These are phyloP conservation scores for Bathynomus jamesi DNA, from an alignment of 1,140 invertebrate genomes.

Conservation along the genomic window DNA sequence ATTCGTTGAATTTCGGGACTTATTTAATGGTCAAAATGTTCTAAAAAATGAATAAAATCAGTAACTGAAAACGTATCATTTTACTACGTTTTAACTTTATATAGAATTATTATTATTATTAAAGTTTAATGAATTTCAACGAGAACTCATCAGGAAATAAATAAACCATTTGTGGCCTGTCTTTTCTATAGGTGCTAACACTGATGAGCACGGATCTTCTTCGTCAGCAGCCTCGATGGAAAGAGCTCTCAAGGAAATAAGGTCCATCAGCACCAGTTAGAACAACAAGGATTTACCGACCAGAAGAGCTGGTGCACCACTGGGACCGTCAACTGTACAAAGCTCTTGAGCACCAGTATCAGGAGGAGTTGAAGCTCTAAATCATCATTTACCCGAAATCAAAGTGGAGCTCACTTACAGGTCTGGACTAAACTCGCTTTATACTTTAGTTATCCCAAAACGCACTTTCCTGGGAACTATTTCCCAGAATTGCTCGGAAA, in stretches of 20 bases:
- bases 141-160: too few species aligned
- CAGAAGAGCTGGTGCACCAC: conserved; percentile 87
- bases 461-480: too few species aligned
- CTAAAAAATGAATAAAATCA: too few species aligned
- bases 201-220: conserved; percentile 68
- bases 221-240: conserved; percentile 67
- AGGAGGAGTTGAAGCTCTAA: conserved; percentile 68
- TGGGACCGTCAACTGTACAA: conserved; percentile 94
- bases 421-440: conserved; percentile 38
- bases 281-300: conserved; percentile 59
- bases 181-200: conserved; percentile 49
- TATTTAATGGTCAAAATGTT: too few species aligned
- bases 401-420: conserved; percentile 71
- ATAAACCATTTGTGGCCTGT: too few species aligned
- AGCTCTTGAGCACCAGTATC: conserved; percentile 81
- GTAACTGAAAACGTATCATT: too few species aligned
- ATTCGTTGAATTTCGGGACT: too few species aligned
- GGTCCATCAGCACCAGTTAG: conserved; percentile 55
- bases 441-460: too few species aligned
- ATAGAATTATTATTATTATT: too few species aligned
- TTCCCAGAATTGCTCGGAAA: too few species aligned
- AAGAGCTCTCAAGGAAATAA: conserved; percentile 62
- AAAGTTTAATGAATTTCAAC: too few species aligned
- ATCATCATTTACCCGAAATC: conserved; percentile 74
- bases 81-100: too few species aligned